Percentiles rank a stretch among this genome's conserved stretches.
phyloP scores from a whole-genome alignment of 2,797 vertebrate species.

The Acanthopagrus latus region DNA sequence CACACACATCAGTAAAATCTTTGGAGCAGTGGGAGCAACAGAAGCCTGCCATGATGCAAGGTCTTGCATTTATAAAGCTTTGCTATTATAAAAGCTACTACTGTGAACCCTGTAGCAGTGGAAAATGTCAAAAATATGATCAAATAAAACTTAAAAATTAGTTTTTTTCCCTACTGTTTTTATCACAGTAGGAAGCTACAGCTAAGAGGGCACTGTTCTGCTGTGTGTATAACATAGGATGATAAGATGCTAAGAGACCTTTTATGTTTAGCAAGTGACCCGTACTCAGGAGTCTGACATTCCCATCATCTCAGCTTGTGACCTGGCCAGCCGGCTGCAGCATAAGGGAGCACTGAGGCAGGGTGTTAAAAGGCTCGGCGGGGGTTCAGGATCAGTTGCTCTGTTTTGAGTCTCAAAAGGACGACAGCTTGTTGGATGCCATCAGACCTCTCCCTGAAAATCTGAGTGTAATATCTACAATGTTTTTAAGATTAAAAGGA shows the following conservation, averaged over 20 bases:
- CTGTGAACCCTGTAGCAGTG: neutral
- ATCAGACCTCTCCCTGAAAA: constrained; percentile 5
- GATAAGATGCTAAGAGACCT: neutral
- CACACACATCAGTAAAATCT: constrained; percentile 31
- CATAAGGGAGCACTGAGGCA: constrained; percentile 6
- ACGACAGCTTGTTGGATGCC: constrained; percentile 21
- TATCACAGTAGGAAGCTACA: neutral
- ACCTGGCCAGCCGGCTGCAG: constrained; percentile 21
- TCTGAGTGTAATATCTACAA: neutral
- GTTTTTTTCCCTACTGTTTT: neutral
- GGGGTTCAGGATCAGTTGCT: constrained; percentile 36
- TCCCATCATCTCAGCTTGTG: constrained; percentile 42
- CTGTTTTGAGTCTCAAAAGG: constrained; percentile 27
- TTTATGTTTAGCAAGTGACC: constrained; percentile 45
- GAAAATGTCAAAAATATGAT: neutral
- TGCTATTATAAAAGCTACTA: constrained; percentile 6
- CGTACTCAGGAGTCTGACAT: constrained; percentile 28
- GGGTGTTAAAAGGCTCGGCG: constrained; percentile 26
- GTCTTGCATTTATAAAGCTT: constrained; percentile 19
- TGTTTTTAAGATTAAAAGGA: neutral
- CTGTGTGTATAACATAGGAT: constrained; percentile 1
- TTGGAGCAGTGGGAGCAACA: constrained; percentile 13
- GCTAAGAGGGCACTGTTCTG: neutral
- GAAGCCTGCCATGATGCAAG: constrained; percentile 31
- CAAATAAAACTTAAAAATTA: neutral